Percentiles rank a stretch among this genome's conserved stretches.
Conservation (phyloP, 2,797 vertebrate genomes). For the Bovichtus diacanthus region DNA sequence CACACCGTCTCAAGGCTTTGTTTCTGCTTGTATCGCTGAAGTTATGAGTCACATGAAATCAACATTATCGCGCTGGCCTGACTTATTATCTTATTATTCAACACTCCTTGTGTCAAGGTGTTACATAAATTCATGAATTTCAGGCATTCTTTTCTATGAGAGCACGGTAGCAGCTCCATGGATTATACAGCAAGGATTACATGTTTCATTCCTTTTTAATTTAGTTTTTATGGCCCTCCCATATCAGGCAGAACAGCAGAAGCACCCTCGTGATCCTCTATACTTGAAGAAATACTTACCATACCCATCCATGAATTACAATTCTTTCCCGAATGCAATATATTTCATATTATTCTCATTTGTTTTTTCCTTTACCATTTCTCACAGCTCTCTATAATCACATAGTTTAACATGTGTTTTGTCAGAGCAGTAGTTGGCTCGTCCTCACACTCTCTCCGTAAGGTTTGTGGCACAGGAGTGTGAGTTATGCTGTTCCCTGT, state of each 20-base stretch:
- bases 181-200: neutral
- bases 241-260: neutral
- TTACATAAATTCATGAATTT: neutral
- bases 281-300: neutral
- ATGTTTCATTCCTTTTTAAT: neutral
- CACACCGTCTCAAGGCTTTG: too few species aligned
- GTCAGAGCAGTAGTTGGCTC: neutral
- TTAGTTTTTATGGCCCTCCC: neutral
- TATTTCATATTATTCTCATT: neutral
- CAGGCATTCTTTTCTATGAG: neutral
- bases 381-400: neutral
- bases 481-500: neutral
- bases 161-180: neutral
- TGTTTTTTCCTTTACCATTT: neutral
- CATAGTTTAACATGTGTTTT: neutral
- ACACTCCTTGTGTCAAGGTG: neutral
- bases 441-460: neutral
- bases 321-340: neutral
- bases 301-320: neutral
- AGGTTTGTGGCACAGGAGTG: neutral
- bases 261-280: neutral
- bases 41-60: neutral
- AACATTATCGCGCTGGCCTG: neutral
- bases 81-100: neutral
- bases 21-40: too few species aligned